Percentiles rank a stretch among this genome's conserved stretches.
Evolutionary conservation across 2,797 vertebrate species (phyloP).

Genomic region (Anguilla obscura): DNA sequence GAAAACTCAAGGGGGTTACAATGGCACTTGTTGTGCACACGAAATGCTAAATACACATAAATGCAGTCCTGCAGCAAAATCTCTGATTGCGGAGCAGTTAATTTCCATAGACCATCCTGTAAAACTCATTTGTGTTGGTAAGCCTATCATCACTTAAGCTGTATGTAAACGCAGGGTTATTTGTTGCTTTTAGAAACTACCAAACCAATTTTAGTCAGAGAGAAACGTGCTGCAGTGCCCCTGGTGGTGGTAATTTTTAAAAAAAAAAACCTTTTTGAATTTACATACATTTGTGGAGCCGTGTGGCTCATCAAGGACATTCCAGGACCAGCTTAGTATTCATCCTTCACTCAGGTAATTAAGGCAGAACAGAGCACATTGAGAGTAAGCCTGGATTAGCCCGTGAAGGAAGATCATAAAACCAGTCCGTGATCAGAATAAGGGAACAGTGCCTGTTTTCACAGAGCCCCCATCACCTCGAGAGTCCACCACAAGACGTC

Average conservation of each 20-base stretch:
- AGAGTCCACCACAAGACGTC: not conserved
- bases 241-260: not conserved
- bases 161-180: not conserved
- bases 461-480: not conserved
- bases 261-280: not conserved
- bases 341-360: conserved; percentile 2
- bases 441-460: not conserved
- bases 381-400: conserved; percentile 18
- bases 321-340: conserved; percentile 1
- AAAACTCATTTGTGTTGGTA: not conserved
- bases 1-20: not conserved
- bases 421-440: conserved; percentile 13
- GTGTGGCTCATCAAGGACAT: not conserved
- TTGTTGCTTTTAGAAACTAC: not conserved
- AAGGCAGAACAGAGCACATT: conserved; percentile 3
- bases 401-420: conserved; percentile 9
- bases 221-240: not conserved
- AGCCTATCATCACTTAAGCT: not conserved
- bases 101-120: not conserved
- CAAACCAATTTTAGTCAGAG: not conserved
- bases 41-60: not conserved
- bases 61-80: not conserved
- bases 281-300: not conserved
- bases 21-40: not conserved
- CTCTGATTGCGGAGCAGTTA: not conserved